Percentiles rank a stretch among this genome's conserved stretches.
phyloP scores from a whole-genome alignment of 1,140 invertebrate genomes.

The Temnothorax curvispinosus region DNA sequence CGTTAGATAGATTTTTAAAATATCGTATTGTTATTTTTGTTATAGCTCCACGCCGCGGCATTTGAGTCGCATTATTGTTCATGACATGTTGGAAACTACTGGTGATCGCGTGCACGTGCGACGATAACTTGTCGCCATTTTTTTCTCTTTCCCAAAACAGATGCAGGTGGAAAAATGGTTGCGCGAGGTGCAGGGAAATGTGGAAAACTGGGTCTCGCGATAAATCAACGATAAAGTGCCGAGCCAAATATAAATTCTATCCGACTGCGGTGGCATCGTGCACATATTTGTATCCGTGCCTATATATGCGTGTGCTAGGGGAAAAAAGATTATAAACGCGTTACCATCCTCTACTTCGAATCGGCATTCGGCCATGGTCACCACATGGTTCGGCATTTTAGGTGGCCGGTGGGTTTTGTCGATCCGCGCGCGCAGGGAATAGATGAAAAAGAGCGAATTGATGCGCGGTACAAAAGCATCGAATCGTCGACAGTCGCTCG shows the following conservation, averaged over 20 bases:
- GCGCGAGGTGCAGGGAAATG: slow-evolving; percentile 7
- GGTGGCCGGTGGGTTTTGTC: slow-evolving; percentile 43
- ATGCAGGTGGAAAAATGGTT: slow-evolving; percentile 35
- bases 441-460: slow-evolving; percentile 55
- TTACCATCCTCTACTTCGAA: slow-evolving; percentile 42
- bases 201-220: slow-evolving; percentile 55
- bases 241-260: slow-evolving; percentile 63
- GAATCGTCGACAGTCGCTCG: slow-evolving; percentile 52
- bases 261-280: slow-evolving; percentile 19
- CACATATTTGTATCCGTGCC: not conserved
- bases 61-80: slow-evolving; percentile 44
- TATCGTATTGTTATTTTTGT: not conserved
- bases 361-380: slow-evolving; percentile 49
- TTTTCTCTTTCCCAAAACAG: slow-evolving; percentile 14
- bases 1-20: slow-evolving; percentile 3
- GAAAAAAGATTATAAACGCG: slow-evolving; percentile 58
- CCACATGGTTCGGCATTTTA: slow-evolving; percentile 51
- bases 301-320: slow-evolving; percentile 1
- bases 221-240: slow-evolving; percentile 59
- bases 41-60: not conserved
- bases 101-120: slow-evolving; percentile 27
- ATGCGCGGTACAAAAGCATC: slow-evolving; percentile 51
- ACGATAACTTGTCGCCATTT: slow-evolving; percentile 44
- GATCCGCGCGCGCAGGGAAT: slow-evolving; percentile 34
- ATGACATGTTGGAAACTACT: slow-evolving; percentile 18